These are phyloP conservation scores for Hemistola chrysoprasaria DNA, from an alignment of 2,888 invertebrate species.

Conservation along the genomic window DNA sequence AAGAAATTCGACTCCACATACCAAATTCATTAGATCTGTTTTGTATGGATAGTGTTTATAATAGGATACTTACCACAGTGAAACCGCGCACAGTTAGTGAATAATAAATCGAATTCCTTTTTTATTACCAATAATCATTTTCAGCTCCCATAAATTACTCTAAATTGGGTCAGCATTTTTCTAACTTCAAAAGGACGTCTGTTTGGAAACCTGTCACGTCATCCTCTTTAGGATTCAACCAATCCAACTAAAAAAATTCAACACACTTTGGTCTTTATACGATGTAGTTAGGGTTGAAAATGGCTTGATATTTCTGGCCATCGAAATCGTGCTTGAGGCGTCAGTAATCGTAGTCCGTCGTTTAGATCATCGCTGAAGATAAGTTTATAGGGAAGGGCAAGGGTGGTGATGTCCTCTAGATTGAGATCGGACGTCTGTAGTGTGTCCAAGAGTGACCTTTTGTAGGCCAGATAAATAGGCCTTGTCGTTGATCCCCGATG, in stretches of 20 bases:
- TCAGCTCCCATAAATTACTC: slow-evolving; percentile 14
- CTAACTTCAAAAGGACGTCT: slow-evolving; percentile 18
- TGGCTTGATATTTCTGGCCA: not conserved
- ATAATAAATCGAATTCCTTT: slow-evolving; percentile 1
- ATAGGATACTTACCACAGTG: too few relatives aligned
- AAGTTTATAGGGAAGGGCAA: slow-evolving; percentile 42
- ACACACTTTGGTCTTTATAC: slow-evolving; percentile 6
- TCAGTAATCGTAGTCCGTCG: slow-evolving; percentile 60
- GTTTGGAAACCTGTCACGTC: slow-evolving; percentile 21
- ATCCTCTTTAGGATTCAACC: slow-evolving; percentile 16
- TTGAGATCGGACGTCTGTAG: slow-evolving; percentile 6
- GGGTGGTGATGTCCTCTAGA: slow-evolving; percentile 18
- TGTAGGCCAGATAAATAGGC: slow-evolving; percentile 8
- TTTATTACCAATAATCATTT: slow-evolving; percentile 6
- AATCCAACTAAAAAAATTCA: slow-evolving; percentile 13
- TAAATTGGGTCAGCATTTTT: slow-evolving; percentile 21
- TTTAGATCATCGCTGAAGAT: slow-evolving; percentile 66
- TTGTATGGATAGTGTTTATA: too few relatives aligned
- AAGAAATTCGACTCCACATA: too few relatives aligned
- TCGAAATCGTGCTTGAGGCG: slow-evolving; percentile 59
- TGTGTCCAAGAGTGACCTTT: slow-evolving; percentile 18
- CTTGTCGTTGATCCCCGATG: too few relatives aligned
- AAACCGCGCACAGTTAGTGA: too few relatives aligned
- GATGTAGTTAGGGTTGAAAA: slow-evolving; percentile 5
- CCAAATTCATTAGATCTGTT: too few relatives aligned